phyloP scores from a whole-genome alignment of 2,797 vertebrate species.

The Dendrocincla tyrannina region DNA sequence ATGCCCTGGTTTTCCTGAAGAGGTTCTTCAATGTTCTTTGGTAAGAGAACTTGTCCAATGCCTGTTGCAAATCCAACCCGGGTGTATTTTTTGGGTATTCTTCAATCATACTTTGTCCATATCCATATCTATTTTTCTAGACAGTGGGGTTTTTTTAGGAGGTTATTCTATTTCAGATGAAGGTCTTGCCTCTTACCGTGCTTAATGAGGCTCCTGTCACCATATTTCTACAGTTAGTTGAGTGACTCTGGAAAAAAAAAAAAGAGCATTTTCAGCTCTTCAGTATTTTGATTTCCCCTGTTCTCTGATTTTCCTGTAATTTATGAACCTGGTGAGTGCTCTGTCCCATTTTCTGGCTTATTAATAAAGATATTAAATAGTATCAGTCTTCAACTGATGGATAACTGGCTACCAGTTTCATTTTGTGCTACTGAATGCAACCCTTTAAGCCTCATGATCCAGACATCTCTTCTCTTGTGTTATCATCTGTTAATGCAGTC shows the following conservation, averaged over 20 bases:
- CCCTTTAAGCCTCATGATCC: neutral
- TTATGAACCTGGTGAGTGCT: neutral
- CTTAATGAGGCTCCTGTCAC: neutral
- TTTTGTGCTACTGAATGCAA: neutral
- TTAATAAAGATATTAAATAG: constrained; percentile 1
- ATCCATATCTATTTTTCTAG: neutral
- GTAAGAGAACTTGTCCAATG: neutral
- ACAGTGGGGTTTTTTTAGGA: neutral
- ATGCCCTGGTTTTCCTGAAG: neutral
- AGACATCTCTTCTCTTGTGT: neutral
- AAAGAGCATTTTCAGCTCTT: neutral
- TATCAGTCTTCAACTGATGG: neutral
- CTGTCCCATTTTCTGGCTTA: neutral
- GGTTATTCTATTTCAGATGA: neutral
- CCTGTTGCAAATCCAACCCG: neutral
- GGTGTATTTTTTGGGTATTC: neutral
- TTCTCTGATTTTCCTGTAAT: neutral
- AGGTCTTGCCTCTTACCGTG: neutral
- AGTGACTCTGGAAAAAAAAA: neutral
- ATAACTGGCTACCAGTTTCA: neutral
- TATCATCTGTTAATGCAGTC: neutral
- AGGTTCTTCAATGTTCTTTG: neutral
- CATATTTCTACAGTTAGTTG: neutral
- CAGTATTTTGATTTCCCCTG: neutral
- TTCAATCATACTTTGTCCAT: neutral